Percentiles rank a stretch among this genome's conserved stretches.
phyloP scores from a whole-genome alignment of 2,113 vertebrate species.

The Lamprotornis superbus region DNA sequence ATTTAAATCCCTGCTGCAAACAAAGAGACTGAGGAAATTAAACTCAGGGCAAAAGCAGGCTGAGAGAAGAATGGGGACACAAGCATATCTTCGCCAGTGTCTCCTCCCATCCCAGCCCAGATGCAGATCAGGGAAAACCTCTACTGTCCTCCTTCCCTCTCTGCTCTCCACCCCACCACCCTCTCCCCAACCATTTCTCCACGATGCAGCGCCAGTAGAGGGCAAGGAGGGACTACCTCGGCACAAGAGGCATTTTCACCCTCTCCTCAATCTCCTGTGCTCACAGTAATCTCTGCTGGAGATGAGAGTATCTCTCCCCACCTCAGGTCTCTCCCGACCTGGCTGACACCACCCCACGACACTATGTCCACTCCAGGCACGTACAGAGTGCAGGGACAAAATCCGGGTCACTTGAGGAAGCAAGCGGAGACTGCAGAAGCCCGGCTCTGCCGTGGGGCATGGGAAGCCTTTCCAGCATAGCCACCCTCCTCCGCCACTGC shows the following conservation, averaged over 20 bases:
- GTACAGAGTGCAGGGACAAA: neutral
- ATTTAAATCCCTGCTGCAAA: neutral
- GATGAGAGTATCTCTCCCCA: neutral
- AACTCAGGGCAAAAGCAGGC: neutral
- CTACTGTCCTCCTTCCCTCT: neutral
- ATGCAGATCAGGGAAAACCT: accelerated
- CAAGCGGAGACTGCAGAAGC: neutral
- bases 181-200: neutral
- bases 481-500: neutral
- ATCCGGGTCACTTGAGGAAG: neutral
- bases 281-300: neutral
- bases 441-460: neutral
- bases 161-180: neutral
- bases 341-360: neutral
- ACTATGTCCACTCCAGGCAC: accelerated
- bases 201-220: neutral
- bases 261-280: neutral
- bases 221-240: neutral
- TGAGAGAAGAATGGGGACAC: neutral
- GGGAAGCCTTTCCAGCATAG: neutral
- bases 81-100: neutral
- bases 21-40: neutral
- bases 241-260: neutral
- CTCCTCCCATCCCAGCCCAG: neutral
- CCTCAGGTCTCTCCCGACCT: neutral